Conservation (phyloP, 2,797 vertebrate species). For the Hapalemur alaotrensis region DNA sequence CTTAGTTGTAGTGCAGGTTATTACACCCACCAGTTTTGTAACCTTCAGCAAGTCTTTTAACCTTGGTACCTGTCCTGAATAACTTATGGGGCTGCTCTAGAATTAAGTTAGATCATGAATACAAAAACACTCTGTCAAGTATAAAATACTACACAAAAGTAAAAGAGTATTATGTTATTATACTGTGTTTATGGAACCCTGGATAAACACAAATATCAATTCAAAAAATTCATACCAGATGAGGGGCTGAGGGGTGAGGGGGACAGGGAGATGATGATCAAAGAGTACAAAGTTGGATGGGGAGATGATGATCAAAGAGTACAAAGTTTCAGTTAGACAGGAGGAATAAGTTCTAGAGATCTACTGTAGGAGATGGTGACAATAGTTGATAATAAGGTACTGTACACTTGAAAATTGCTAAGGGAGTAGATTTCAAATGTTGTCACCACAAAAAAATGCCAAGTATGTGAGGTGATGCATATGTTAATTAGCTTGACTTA, state of each 20-base stretch:
- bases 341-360: neutral
- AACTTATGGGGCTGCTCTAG: slow-evolving; percentile 14
- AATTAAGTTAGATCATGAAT: slow-evolving; percentile 50
- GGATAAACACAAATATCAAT: slow-evolving; percentile 2
- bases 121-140: slow-evolving; percentile 26
- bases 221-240: slow-evolving; percentile 49
- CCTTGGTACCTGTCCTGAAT: neutral
- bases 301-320: neutral
- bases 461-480: neutral
- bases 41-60: slow-evolving; percentile 51
- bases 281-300: neutral
- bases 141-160: slow-evolving; percentile 45
- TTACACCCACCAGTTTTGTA: slow-evolving; percentile 7
- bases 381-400: neutral
- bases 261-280: neutral
- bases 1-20: neutral
- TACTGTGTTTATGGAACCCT: neutral
- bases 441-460: neutral
- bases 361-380: neutral
- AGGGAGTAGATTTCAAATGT: neutral
- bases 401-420: neutral
- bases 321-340: neutral
- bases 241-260: neutral
- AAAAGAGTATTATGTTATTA: neutral
- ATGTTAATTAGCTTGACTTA: neutral